Conservation (phyloP, 2,113 vertebrate genomes). For the Pangasianodon hypophthalmus region DNA sequence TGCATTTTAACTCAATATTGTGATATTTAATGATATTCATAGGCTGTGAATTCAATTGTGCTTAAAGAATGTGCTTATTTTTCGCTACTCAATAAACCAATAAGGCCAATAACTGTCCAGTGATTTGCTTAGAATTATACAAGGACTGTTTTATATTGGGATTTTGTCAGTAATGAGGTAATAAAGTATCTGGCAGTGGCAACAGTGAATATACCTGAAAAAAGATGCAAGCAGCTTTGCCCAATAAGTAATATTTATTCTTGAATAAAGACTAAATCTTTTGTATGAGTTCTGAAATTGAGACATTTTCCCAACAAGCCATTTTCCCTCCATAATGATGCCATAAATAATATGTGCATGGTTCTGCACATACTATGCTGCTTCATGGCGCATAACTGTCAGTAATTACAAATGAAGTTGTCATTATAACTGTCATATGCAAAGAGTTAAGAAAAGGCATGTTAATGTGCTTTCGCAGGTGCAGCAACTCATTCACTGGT, state of each 20-base stretch:
- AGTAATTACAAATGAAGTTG: constrained; percentile 1
- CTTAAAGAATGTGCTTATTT: neutral
- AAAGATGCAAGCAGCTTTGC: neutral
- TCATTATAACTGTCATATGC: constrained; percentile 6
- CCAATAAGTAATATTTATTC: neutral
- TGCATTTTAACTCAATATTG: constrained; percentile 5
- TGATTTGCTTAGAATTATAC: neutral
- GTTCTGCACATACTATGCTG: neutral
- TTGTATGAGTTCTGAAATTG: neutral
- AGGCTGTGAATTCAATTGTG: neutral
- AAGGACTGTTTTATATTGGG: neutral
- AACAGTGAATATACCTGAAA: neutral
- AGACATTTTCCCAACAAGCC: neutral
- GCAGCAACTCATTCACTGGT: neutral
- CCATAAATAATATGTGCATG: neutral
- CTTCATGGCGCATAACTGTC: neutral
- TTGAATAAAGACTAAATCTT: neutral
- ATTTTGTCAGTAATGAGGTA: neutral
- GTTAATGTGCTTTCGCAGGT: neutral
- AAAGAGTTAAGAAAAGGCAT: constrained; percentile 1
- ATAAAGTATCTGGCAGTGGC: neutral
- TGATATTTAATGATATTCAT: neutral
- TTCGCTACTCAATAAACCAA: neutral
- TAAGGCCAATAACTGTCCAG: neutral
- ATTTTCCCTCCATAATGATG: neutral